These are phyloP conservation scores for Trissolcus basalis DNA, from an alignment of 1,140 invertebrate genomes.

Conservation along the genomic window DNA sequence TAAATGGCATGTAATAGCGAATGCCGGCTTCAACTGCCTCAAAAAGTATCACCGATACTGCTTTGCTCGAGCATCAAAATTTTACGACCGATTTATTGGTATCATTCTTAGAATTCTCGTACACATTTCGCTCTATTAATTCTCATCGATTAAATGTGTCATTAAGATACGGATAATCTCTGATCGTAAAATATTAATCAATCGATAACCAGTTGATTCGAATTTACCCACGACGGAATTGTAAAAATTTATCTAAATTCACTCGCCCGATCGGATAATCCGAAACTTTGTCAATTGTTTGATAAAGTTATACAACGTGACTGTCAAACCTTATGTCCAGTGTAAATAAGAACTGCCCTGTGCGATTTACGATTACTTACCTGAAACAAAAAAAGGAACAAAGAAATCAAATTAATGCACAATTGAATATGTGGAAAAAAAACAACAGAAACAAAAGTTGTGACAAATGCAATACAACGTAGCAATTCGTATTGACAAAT, in stretches of 20 bases:
- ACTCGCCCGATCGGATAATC: too few relatives aligned
- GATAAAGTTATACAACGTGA: neutral
- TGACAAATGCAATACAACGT: constrained; percentile 15
- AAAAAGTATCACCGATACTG: constrained; percentile 48
- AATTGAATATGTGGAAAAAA: constrained; percentile 5
- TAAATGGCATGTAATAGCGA: constrained; percentile 72
- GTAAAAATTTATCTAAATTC: too few relatives aligned
- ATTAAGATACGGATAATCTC: too few relatives aligned
- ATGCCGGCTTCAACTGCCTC: constrained; percentile 54
- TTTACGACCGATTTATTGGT: constrained; percentile 47
- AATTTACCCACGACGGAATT: too few relatives aligned
- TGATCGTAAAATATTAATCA: neutral
- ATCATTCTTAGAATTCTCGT: neutral
- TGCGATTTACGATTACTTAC: constrained; percentile 63
- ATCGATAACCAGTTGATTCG: neutral
- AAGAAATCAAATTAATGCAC: constrained; percentile 26
- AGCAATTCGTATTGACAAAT: constrained; percentile 33
- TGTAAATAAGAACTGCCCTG: too few relatives aligned
- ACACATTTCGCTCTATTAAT: neutral
- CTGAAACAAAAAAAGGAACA: constrained; percentile 66
- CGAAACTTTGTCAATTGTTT: neutral
- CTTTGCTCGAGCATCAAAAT: constrained; percentile 39
- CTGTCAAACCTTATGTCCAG: neutral
- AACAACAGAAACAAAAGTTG: neutral
- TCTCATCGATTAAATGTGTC: too few relatives aligned